These are phyloP conservation scores for Phalacrocorax aristotelis DNA, from an alignment of 2,113 vertebrate species.

Conservation along the genomic window DNA sequence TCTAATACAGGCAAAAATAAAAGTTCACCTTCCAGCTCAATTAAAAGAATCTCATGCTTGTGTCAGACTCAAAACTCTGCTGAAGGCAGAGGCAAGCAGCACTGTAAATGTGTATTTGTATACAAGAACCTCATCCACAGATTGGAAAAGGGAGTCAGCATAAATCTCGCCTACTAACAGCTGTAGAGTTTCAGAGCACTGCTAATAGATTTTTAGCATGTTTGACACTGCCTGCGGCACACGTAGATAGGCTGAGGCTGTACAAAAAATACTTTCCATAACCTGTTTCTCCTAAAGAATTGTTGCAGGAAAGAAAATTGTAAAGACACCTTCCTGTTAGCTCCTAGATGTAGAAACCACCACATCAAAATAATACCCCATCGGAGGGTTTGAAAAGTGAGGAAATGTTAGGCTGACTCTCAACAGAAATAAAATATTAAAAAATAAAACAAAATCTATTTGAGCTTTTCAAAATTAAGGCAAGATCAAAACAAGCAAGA, in stretches of 20 bases:
- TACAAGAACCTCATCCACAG: background rate
- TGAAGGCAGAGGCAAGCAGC: background rate
- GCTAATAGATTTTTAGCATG: background rate
- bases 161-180: background rate
- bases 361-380: background rate
- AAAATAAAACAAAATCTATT: background rate
- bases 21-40: background rate
- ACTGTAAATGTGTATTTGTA: accelerated
- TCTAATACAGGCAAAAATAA: background rate
- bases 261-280: background rate
- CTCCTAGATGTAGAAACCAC: background rate
- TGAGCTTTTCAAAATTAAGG: background rate
- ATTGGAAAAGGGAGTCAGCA: background rate
- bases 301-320: background rate
- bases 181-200: background rate
- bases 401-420: background rate
- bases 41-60: background rate
- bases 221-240: background rate
- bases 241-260: background rate
- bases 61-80: background rate
- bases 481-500: slow-evolving; percentile 15
- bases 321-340: background rate
- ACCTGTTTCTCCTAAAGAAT: background rate
- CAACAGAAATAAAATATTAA: background rate
- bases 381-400: background rate